These are phyloP conservation scores for Pollenia labialis DNA, from an alignment of 2,888 invertebrate species.

Conservation along the genomic window DNA sequence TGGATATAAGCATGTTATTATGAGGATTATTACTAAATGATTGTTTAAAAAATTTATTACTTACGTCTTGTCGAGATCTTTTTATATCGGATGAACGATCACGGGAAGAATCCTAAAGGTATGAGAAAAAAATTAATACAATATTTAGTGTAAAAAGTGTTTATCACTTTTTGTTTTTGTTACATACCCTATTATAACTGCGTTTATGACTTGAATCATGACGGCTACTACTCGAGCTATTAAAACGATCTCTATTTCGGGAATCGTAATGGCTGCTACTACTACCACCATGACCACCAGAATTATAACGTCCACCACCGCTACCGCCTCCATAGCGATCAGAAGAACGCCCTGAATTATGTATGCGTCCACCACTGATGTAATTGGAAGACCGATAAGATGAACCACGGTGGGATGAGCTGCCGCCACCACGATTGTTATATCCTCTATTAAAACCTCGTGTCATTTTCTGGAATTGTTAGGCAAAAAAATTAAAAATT, in stretches of 20 bases:
- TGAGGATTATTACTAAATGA: conserved; percentile 15
- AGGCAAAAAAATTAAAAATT: neutral
- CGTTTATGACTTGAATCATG: conserved; percentile 81
- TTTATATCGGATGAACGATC: conserved; percentile 83
- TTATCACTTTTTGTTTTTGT: neutral
- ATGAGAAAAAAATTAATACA: conserved; percentile 21
- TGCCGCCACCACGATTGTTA: conserved; percentile 75
- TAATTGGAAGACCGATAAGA: conserved; percentile 79
- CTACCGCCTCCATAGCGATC: conserved; percentile 79
- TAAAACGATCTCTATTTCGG: conserved; percentile 76
- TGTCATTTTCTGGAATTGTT: conserved; percentile 50
- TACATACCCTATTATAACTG: conserved; percentile 80
- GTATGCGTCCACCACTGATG: conserved; percentile 78
- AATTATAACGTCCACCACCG: conserved; percentile 75
- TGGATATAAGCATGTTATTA: conserved; percentile 39
- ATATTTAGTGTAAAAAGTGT: neutral
- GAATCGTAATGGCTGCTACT: conserved; percentile 80
- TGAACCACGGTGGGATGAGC: conserved; percentile 69
- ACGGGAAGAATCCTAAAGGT: conserved; percentile 80
- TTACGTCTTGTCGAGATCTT: conserved; percentile 83
- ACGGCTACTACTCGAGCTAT: conserved; percentile 73
- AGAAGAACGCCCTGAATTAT: conserved; percentile 79
- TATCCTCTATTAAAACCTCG: conserved; percentile 70
- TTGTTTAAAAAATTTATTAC: conserved; percentile 71
- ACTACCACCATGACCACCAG: conserved; percentile 78